Evolutionary conservation across 2,797 vertebrate species (phyloP).

Genomic region (Xiphophorus birchmanni): DNA sequence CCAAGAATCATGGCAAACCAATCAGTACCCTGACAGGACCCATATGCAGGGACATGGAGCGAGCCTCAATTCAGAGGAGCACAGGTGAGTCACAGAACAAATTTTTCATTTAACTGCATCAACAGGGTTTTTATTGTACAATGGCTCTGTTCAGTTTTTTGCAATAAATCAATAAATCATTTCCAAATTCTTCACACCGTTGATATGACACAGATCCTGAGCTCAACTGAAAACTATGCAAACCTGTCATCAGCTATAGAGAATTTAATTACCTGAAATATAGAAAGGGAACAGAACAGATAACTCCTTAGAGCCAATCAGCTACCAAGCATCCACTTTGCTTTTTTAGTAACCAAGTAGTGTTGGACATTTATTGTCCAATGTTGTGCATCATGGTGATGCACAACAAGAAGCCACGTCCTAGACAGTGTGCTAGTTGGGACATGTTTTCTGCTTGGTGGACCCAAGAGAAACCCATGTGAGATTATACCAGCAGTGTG

Average conservation of each 20-base stretch:
- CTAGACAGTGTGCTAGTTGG: background rate
- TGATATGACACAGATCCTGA: background rate
- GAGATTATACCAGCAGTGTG: background rate
- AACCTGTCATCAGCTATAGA: background rate
- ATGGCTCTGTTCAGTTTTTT: background rate
- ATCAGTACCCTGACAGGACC: conserved; percentile 39
- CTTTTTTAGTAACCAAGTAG: background rate
- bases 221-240: background rate
- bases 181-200: background rate
- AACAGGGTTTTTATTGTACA: background rate
- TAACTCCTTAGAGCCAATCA: background rate
- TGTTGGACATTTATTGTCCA: background rate
- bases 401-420: background rate
- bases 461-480: background rate
- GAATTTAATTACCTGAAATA: background rate
- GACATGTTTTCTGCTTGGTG: background rate
- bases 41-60: conserved; percentile 50
- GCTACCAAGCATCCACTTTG: background rate
- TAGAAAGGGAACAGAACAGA: background rate
- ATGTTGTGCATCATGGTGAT: background rate
- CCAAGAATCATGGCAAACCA: conserved; percentile 53
- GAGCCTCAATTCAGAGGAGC: conserved; percentile 48
- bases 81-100: conserved; percentile 60
- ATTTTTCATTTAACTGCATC: background rate
- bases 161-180: background rate